Evolutionary conservation across 2,797 vertebrate species (phyloP), one percentile per base, ranked within the genome.

Genomic region (Sebastes elongatus): DNA sequence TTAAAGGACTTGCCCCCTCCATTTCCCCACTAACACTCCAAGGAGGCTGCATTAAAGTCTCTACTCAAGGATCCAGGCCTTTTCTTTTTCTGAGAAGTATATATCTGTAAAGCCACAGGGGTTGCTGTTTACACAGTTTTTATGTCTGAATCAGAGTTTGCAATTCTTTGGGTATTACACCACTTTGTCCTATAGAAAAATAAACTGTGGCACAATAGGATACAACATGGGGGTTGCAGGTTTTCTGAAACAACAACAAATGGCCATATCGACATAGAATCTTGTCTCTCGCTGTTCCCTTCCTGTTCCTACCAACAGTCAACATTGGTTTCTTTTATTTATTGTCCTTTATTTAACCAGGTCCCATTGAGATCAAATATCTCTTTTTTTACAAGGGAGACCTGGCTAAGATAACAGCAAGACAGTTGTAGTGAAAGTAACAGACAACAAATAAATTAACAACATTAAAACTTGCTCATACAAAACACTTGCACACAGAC

Each of bases 1-100:
- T 73, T 78, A 71, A 83, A 84, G 55, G 28, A 71, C 32, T 49
- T 42, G 14, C 18, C 23, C 65, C 33, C 32, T 60, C 56, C 42
- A 18, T 38, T 27, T 60, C n/a, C 25, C 4, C n/a, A 62, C 59
- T 30, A 56, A 7, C 42, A 70, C 27, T 30, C 55, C 30, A 25
- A 13, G 53, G 28, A 63, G 63, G 55, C 53, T 74, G 35, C 28
- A 30, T 57, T 55, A 57, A 73, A 65, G 30, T 62, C 57, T 80
- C 27, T 5, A 25, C 61, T 77, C 13, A 55, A 55, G 56, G 16
- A 38, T 30, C 28, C 60, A 49, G 30, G 27, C 57, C 38, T 64
- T 64, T 77, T 80, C 5, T 8, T 52, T 2, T 72, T 63, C 49
- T 1, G 35, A 62, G n/a, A 74, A 32, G 13, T 62, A 23, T 46